Conservation (phyloP, 2,113 vertebrate species). For the Amia ocellicauda region DNA sequence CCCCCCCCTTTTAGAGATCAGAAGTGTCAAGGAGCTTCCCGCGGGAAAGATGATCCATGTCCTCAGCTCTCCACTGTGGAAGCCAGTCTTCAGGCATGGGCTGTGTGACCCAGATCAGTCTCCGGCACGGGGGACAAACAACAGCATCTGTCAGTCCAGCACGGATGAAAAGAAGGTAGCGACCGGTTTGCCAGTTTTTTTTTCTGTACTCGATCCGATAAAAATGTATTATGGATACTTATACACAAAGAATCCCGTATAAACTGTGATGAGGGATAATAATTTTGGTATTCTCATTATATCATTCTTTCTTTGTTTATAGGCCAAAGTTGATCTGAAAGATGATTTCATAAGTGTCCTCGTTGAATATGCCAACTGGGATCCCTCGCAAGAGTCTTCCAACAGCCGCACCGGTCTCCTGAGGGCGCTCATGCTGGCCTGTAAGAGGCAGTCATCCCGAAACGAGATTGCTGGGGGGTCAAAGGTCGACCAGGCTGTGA, state of each 20-base stretch:
- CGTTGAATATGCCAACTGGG: slow-evolving; percentile 83
- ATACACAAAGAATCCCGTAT: no score
- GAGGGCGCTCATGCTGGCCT: slow-evolving; percentile 78
- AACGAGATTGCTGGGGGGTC: slow-evolving; percentile 82
- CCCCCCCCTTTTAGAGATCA: slow-evolving; percentile 61
- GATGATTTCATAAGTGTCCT: slow-evolving; percentile 75
- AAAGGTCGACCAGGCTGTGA: slow-evolving; percentile 91
- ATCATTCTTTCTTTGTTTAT: background rate
- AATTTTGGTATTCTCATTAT: no score
- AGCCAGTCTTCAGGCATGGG: slow-evolving; percentile 85
- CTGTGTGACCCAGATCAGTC: slow-evolving; percentile 63
- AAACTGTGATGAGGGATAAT: no score
- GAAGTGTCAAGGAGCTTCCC: slow-evolving; percentile 70
- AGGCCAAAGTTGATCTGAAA: slow-evolving; percentile 62
- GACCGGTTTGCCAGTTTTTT: no score
- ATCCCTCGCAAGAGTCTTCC: slow-evolving; percentile 75
- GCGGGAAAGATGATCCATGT: slow-evolving; percentile 75
- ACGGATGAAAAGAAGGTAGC: slow-evolving; percentile 38
- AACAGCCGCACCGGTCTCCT: slow-evolving; percentile 81
- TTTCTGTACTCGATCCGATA: no score
- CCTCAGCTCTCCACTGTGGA: slow-evolving; percentile 88
- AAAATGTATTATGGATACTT: no score
- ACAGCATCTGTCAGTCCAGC: background rate
- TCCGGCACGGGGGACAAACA: slow-evolving; percentile 9
- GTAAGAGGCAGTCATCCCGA: slow-evolving; percentile 83